These are phyloP conservation scores for Cyrtonyx montezumae DNA, from an alignment of 2,113 vertebrate genomes.

Conservation along the genomic window DNA sequence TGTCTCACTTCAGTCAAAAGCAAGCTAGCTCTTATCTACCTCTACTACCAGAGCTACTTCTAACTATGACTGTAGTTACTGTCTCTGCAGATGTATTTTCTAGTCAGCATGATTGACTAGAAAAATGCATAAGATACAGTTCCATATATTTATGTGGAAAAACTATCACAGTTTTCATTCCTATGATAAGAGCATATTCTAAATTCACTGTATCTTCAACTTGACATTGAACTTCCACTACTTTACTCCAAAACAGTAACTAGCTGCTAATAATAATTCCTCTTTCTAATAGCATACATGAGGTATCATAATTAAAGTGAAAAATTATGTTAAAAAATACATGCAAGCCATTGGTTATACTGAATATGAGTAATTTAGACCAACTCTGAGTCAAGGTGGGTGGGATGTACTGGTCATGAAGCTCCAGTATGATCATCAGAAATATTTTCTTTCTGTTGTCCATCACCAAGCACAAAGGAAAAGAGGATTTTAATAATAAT, in stretches of 20 bases:
- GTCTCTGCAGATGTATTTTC: neutral
- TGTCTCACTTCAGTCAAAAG: neutral
- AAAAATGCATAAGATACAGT: neutral
- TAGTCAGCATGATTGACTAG: neutral
- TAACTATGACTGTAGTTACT: neutral
- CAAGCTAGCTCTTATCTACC: neutral
- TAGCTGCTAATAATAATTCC: slow-evolving; percentile 16
- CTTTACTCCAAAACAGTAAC: slow-evolving; percentile 41
- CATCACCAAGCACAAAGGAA: fast-evolving
- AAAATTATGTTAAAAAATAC: slow-evolving; percentile 32
- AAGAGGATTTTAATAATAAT: neutral
- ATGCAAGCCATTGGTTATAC: slow-evolving; percentile 22
- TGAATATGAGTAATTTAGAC: slow-evolving; percentile 36
- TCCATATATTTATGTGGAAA: neutral
- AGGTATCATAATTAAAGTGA: slow-evolving; percentile 46
- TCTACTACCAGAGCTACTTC: neutral
- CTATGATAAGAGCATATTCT: neutral
- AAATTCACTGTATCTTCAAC: slow-evolving; percentile 1
- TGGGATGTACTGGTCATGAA: neutral
- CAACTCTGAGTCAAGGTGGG: slow-evolving; percentile 27
- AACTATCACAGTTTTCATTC: neutral
- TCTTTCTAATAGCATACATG: slow-evolving; percentile 48
- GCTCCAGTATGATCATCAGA: neutral
- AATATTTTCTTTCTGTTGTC: neutral
- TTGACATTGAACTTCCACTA: slow-evolving; percentile 36